Base-by-base conservation (phyloP, 2,888 invertebrate genomes). In the Phortica okadai region DNA sequence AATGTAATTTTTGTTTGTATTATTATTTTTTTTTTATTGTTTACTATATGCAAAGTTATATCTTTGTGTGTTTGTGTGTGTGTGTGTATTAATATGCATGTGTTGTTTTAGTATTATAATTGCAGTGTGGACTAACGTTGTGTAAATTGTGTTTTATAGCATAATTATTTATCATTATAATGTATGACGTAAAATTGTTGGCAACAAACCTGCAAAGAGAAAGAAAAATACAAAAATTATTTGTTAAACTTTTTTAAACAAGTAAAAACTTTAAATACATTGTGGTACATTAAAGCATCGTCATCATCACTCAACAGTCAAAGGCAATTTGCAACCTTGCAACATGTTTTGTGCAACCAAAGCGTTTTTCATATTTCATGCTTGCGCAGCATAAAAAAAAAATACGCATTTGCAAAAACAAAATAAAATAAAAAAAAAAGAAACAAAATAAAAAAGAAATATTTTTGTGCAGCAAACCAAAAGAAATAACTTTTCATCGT, bases 171-270 rank as follows among this genome's bases (percentile, higher is more conserved):
- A 41, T 41, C 4, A 66, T 66, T 66, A 66, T 66, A 54, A 72
- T 16, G 25, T 64, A n/a, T 56, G n/a, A 54, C 33, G 69, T 78
- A 77, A 76, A 74, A 73, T 74, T 56, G 73, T 81, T 73, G 81
- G 73, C 83, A 85, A 85, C 85, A 82, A 85, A 85, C 85, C 85
- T 85, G 83, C 41, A 88, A 85, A n/a, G 33, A 70, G 42, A 5
- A 16, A 74, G 0, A 45, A 1, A 42, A 10, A 21, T 3, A 45
- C 11, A 54, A 50, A 41, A 6, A 70, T 50, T 21, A 11, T 10
- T 16, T 54, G 1, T 25, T 21, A 14, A 16, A 21, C 16, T 59
- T n/a, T 10, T 59, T 21, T 21, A 59, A 50, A 11, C 3, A 33
- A 33, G 33, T 33, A 1, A 33, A 33, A 33, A 33, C 33, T 33